Percentiles rank a stretch among this genome's conserved stretches.
Evolutionary conservation across 2,888 invertebrate species (phyloP).

Genomic region (Gymnocheta viridis): DNA sequence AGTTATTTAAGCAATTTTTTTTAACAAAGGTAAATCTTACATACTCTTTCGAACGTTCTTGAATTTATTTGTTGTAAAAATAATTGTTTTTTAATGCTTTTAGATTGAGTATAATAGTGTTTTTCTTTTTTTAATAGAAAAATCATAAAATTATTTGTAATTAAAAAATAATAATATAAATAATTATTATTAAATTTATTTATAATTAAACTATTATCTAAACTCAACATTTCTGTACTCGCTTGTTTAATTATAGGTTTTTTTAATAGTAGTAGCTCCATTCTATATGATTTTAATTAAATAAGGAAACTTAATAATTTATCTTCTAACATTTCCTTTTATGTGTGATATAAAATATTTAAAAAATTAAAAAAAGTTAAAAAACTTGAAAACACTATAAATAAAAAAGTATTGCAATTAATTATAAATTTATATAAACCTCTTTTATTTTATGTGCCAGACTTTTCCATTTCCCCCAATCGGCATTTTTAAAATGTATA

Average conservation of each 20-base stretch:
- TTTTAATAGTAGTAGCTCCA: constrained; percentile 12
- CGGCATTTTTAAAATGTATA: too few species aligned
- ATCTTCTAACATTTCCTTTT: constrained; percentile 72
- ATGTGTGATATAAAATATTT: constrained; percentile 79
- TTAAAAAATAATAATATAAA: constrained; percentile 40
- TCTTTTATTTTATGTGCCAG: neutral
- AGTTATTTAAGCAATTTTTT: constrained; percentile 49
- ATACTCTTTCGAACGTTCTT: constrained; percentile 27
- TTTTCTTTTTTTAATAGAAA: constrained; percentile 7
- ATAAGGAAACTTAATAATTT: constrained; percentile 52
- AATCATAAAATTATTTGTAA: constrained; percentile 65
- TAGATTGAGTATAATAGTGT: constrained; percentile 1
- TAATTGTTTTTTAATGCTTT: constrained; percentile 15
- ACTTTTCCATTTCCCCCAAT: too few species aligned
- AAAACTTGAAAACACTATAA: constrained; percentile 76
- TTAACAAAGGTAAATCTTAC: neutral
- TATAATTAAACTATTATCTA: constrained; percentile 30
- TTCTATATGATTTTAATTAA: constrained; percentile 44
- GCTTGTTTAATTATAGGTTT: constrained; percentile 30
- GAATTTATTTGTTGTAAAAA: constrained; percentile 17
- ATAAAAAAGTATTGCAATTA: constrained; percentile 79
- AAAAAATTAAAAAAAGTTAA: constrained; percentile 75
- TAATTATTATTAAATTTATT: constrained; percentile 13
- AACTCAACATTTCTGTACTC: constrained; percentile 21
- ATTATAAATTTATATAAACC: constrained; percentile 43